phyloP scores from a whole-genome alignment of 2,888 invertebrate genomes.

The Lypha dubia region DNA sequence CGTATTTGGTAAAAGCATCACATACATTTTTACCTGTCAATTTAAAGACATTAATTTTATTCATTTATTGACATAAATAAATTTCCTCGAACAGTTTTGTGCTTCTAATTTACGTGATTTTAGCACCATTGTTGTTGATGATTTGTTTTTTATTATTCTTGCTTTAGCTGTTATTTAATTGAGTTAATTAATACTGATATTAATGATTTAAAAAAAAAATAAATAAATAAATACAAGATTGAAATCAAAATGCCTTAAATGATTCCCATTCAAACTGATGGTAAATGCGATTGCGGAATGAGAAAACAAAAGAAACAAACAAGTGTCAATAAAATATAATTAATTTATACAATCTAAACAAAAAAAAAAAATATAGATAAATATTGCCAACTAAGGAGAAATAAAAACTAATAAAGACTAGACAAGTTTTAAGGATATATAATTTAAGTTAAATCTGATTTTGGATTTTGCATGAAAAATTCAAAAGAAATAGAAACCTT shows the following conservation, averaged over 20 bases:
- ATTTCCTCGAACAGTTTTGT: slow-evolving; percentile 61
- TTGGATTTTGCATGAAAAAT: neutral
- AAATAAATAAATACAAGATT: slow-evolving; percentile 10
- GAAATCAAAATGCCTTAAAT: slow-evolving; percentile 44
- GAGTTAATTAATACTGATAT: slow-evolving; percentile 76
- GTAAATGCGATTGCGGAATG: neutral
- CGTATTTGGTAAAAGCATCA: slow-evolving; percentile 58
- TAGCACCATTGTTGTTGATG: slow-evolving; percentile 19
- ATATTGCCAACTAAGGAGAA: too few species aligned
- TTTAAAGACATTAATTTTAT: slow-evolving; percentile 70
- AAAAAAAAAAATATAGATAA: slow-evolving; percentile 31
- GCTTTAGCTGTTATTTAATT: slow-evolving; percentile 77
- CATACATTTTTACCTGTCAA: slow-evolving; percentile 74
- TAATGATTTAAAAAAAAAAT: slow-evolving; percentile 38
- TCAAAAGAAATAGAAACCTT: too few species aligned
- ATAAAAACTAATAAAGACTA: neutral
- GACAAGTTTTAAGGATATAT: neutral
- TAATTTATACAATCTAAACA: slow-evolving; percentile 45
- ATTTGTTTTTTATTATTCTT: slow-evolving; percentile 27
- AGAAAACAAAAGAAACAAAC: neutral
- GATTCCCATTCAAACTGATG: neutral
- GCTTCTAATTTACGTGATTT: slow-evolving; percentile 23
- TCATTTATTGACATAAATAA: slow-evolving; percentile 44
- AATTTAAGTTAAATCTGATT: neutral
- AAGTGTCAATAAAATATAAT: slow-evolving; percentile 54